Percentiles rank a stretch among this genome's conserved stretches.
phyloP scores from a whole-genome alignment of 2,113 vertebrate species.

The Hydropotes inermis region DNA sequence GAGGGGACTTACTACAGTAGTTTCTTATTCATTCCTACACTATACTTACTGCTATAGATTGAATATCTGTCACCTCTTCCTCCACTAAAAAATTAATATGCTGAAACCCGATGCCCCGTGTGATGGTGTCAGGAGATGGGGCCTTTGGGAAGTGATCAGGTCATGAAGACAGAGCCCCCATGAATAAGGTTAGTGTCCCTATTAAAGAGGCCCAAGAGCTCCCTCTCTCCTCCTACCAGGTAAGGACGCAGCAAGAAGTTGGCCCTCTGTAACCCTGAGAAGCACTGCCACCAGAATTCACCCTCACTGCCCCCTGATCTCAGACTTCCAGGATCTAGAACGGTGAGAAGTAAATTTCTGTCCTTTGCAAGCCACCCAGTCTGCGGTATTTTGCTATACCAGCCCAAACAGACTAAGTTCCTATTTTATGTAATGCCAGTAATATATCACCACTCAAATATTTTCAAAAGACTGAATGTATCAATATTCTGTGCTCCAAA shows the following conservation, averaged over 20 bases:
- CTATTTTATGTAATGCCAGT: neutral
- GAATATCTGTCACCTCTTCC: neutral
- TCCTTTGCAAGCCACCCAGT: neutral
- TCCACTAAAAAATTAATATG: neutral
- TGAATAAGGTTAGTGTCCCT: neutral
- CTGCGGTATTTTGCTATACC: neutral
- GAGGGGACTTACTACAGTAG: neutral
- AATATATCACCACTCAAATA: neutral
- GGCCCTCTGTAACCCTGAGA: neutral
- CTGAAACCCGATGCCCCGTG: neutral
- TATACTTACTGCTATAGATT: neutral
- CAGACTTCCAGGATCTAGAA: neutral
- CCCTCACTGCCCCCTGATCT: neutral
- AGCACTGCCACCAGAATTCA: neutral
- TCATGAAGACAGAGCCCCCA: neutral
- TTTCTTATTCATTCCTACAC: too few relatives aligned
- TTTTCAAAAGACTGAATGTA: accelerated
- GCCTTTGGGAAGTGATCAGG: too few relatives aligned
- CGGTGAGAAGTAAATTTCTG: neutral
- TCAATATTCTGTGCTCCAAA: accelerated
- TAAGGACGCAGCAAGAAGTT: neutral
- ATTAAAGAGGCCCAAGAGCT: neutral
- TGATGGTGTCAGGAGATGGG: neutral
- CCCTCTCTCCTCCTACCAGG: neutral
- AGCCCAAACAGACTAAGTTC: neutral